Evolutionary conservation across 2,797 vertebrate genomes (phyloP).

Genomic region (Micromesistius poutassou): DNA sequence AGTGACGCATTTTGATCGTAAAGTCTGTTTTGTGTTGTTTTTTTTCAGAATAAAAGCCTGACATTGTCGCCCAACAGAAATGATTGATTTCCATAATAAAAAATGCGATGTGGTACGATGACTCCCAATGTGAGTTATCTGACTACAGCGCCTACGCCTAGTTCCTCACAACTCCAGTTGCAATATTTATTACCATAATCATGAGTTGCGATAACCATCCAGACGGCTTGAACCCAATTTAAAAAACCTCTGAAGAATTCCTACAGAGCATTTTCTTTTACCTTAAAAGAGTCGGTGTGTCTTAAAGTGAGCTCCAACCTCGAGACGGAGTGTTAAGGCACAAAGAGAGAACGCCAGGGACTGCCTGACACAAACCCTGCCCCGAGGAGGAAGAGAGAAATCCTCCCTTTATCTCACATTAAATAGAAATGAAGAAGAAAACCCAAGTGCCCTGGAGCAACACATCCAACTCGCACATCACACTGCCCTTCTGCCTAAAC

Average conservation of each 20-base stretch:
- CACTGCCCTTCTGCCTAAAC: conserved; percentile 38
- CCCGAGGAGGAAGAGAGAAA: not conserved
- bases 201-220: too few species aligned
- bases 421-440: not conserved
- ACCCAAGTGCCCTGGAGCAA: not conserved
- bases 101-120: not conserved
- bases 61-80: not conserved
- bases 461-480: not conserved
- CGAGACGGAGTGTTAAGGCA: not conserved
- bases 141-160: not conserved
- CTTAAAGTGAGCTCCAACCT: not conserved
- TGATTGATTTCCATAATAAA: not conserved
- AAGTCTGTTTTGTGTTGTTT: not conserved
- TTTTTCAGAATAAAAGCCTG: not conserved
- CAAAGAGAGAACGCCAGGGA: not conserved
- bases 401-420: not conserved
- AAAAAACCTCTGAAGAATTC: not conserved
- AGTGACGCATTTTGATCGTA: too few species aligned
- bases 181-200: not conserved
- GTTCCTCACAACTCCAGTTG: not conserved
- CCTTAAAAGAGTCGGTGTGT: not conserved
- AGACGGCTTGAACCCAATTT: not conserved
- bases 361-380: not conserved
- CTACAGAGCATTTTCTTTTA: not conserved
- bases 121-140: not conserved